phyloP scores from a whole-genome alignment of 2,797 vertebrate species.

The Danio aesculapii region DNA sequence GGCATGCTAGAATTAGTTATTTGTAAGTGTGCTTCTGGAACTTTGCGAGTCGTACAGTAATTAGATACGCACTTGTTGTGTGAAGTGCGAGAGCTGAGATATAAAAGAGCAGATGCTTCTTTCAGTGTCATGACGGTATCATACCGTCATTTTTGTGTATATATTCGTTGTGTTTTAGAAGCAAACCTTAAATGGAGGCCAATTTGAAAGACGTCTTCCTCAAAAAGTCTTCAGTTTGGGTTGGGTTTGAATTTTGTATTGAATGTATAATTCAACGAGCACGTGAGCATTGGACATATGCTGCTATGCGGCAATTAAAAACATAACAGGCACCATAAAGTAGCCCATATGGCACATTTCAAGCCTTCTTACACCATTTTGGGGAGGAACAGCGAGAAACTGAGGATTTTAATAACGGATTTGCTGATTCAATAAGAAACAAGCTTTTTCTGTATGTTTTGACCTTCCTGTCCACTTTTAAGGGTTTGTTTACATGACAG shows the following conservation, averaged over 20 bases:
- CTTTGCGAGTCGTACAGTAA: slow-evolving; percentile 13
- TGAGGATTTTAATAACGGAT: not conserved
- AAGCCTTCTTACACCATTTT: not conserved
- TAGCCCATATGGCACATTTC: slow-evolving; percentile 14
- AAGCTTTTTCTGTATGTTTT: too few species aligned
- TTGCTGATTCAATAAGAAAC: not conserved
- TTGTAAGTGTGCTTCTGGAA: slow-evolving; percentile 12
- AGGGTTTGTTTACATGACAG: too few species aligned
- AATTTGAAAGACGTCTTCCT: not conserved
- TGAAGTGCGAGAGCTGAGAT: slow-evolving; percentile 27
- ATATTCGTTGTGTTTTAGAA: slow-evolving; percentile 1
- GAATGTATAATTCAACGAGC: not conserved
- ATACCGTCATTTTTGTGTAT: not conserved
- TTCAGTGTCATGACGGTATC: slow-evolving; percentile 5
- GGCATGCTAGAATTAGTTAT: slow-evolving; percentile 40
- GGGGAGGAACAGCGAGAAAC: not conserved
- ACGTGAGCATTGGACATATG: slow-evolving; percentile 15
- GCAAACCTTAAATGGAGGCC: not conserved
- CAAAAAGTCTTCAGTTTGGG: not conserved
- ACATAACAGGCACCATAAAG: slow-evolving; percentile 18
- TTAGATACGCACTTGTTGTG: slow-evolving; percentile 34
- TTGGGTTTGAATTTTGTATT: slow-evolving; percentile 3
- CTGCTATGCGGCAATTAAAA: slow-evolving; percentile 8
- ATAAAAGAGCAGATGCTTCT: slow-evolving; percentile 35
- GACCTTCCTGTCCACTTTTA: too few species aligned